Percentiles rank a stretch among this genome's conserved stretches.
These are phyloP conservation scores for Malaclemys terrapin DNA, from an alignment of 2,113 vertebrate genomes.

Conservation along the genomic window DNA sequence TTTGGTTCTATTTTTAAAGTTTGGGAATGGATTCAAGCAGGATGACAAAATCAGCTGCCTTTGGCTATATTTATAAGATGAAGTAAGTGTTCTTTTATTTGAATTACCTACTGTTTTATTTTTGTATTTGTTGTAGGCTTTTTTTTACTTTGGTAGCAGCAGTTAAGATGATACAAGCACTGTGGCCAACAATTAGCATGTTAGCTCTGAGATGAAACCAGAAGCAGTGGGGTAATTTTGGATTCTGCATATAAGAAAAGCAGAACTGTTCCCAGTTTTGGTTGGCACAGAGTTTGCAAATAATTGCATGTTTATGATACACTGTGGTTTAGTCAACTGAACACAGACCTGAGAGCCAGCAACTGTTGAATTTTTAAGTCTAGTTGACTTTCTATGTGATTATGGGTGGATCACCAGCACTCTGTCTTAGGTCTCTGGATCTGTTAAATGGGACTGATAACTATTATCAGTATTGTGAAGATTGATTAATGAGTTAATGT, in stretches of 20 bases:
- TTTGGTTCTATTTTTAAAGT: not conserved
- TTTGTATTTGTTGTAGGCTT: not conserved
- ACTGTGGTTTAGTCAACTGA: not conserved
- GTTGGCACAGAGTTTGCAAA: not conserved
- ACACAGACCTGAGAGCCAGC: not conserved
- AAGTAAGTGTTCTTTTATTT: not conserved
- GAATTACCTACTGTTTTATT: not conserved
- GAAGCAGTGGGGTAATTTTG: not conserved
- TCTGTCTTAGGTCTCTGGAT: conserved; percentile 6
- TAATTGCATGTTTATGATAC: accelerated
- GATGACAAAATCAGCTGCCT: not conserved
- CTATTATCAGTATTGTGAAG: not conserved
- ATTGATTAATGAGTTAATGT: not conserved
- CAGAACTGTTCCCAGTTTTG: not conserved
- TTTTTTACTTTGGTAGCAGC: not conserved
- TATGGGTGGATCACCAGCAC: accelerated
- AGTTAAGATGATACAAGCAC: not conserved
- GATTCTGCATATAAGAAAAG: not conserved
- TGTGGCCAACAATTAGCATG: not conserved
- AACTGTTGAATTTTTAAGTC: not conserved
- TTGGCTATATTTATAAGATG: conserved; percentile 15
- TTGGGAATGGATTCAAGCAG: conserved; percentile 34
- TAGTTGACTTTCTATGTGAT: not conserved
- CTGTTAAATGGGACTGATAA: not conserved
- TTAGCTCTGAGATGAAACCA: not conserved